Percentiles rank a stretch among this genome's conserved stretches.
Evolutionary conservation across 1,140 invertebrate species (phyloP).

Genomic region (Drosophila jambulina): DNA sequence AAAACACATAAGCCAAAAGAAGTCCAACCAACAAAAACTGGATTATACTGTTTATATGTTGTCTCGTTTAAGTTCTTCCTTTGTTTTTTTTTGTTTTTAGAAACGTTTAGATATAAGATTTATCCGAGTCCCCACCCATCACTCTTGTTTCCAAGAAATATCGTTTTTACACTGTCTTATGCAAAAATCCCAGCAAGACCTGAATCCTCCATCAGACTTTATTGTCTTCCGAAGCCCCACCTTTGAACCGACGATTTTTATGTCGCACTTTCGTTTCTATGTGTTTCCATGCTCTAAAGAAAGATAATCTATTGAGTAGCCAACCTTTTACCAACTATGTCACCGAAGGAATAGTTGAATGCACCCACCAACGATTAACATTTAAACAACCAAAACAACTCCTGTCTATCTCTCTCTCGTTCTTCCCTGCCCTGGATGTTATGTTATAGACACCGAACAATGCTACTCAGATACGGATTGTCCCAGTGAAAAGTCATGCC

Average conservation of each 20-base stretch:
- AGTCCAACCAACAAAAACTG: slow-evolving; percentile 55
- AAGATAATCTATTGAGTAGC: slow-evolving; percentile 49
- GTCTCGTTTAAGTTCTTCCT: slow-evolving; percentile 71
- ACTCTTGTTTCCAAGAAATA: slow-evolving; percentile 29
- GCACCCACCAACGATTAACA: slow-evolving; percentile 79
- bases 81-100: slow-evolving; percentile 69
- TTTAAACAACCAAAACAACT: slow-evolving; percentile 80
- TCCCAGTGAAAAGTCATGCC: slow-evolving; percentile 95
- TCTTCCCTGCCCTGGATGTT: slow-evolving; percentile 72
- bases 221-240: slow-evolving; percentile 27
- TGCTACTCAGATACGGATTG: slow-evolving; percentile 96
- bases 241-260: slow-evolving; percentile 45
- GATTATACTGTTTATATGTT: slow-evolving; percentile 67
- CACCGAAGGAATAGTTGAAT: slow-evolving; percentile 69
- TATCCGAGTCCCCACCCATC: slow-evolving; percentile 34
- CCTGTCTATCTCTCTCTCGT: slow-evolving; percentile 81
- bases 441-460: slow-evolving; percentile 90
- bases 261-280: slow-evolving; percentile 49
- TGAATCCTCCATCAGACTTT: slow-evolving; percentile 44
- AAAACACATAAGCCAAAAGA: slow-evolving; percentile 44
- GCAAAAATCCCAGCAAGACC: slow-evolving; percentile 22
- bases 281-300: slow-evolving; percentile 23
- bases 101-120: slow-evolving; percentile 70
- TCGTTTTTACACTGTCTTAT: slow-evolving; percentile 34
- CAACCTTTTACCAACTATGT: slow-evolving; percentile 54